These are phyloP conservation scores for Xylophagus ater DNA, from an alignment of 2,888 invertebrate species.

Conservation along the genomic window DNA sequence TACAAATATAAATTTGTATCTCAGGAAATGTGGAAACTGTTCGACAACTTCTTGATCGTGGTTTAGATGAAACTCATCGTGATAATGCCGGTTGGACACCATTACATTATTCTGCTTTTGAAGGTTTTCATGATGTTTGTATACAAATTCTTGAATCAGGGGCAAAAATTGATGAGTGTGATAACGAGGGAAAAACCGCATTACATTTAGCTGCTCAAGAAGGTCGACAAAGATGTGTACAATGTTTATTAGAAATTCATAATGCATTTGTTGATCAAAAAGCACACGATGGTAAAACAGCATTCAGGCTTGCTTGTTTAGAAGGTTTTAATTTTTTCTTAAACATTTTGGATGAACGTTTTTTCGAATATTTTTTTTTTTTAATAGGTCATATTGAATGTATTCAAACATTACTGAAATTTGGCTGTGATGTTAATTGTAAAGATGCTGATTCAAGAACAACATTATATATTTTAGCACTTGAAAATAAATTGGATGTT, in stretches of 20 bases:
- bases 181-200: slow-evolving; percentile 83
- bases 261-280: slow-evolving; percentile 71
- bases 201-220: slow-evolving; percentile 83
- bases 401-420: slow-evolving; percentile 48
- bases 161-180: slow-evolving; percentile 76
- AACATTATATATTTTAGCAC: slow-evolving; percentile 80
- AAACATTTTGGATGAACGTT: slow-evolving; percentile 1
- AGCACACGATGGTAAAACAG: slow-evolving; percentile 84
- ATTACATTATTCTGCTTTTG: slow-evolving; percentile 89
- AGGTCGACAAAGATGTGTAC: slow-evolving; percentile 54
- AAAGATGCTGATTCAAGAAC: slow-evolving; percentile 87
- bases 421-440: slow-evolving; percentile 75
- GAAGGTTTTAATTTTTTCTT: slow-evolving; percentile 23
- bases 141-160: slow-evolving; percentile 62
- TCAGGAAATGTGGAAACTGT: slow-evolving; percentile 74
- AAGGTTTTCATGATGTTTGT: slow-evolving; percentile 48
- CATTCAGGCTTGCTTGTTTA: slow-evolving; percentile 50
- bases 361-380: slow-evolving; percentile 56
- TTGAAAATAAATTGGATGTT: slow-evolving; percentile 77
- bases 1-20: slow-evolving; percentile 11
- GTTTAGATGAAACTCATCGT: slow-evolving; percentile 72
- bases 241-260: slow-evolving; percentile 57
- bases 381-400: slow-evolving; percentile 72
- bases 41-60: slow-evolving; percentile 75
- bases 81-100: slow-evolving; percentile 98